A percentile compares a stretch with the other conserved stretches of the same genome.
Evolutionary conservation across 2,888 invertebrate species (phyloP).

Genomic region (Heliconius ethilla): DNA sequence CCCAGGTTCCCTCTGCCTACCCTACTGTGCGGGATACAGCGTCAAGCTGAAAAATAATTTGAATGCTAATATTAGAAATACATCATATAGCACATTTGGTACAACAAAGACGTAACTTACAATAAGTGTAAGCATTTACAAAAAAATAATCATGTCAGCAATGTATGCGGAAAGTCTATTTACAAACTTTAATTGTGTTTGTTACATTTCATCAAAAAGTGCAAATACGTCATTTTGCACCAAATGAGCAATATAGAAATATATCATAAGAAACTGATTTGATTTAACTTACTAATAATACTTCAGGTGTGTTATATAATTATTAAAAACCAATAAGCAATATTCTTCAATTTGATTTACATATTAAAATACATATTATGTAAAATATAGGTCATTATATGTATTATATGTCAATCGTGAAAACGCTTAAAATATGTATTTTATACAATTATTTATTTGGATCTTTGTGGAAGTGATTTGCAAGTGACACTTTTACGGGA

Average conservation of each 20-base stretch:
- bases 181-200: too few species aligned
- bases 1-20: background rate
- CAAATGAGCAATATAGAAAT: background rate
- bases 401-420: background rate
- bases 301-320: too few species aligned
- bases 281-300: background rate
- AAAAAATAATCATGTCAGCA: too few species aligned
- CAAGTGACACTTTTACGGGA: constrained; percentile 27
- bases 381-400: too few species aligned
- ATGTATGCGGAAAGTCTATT: too few species aligned
- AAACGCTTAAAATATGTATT: constrained; percentile 9
- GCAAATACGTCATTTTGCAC: background rate
- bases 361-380: background rate
- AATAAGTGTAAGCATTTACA: too few species aligned
- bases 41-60: background rate
- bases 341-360: background rate
- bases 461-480: constrained; percentile 8
- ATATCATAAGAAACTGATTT: background rate
- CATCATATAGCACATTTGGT: too few species aligned
- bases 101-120: too few species aligned
- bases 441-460: constrained; percentile 4
- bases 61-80: background rate
- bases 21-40: too few species aligned
- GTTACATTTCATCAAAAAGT: background rate
- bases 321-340: background rate